These are phyloP conservation scores for Syrrhaptes paradoxus DNA, from an alignment of 2,113 vertebrate genomes.

Conservation along the genomic window DNA sequence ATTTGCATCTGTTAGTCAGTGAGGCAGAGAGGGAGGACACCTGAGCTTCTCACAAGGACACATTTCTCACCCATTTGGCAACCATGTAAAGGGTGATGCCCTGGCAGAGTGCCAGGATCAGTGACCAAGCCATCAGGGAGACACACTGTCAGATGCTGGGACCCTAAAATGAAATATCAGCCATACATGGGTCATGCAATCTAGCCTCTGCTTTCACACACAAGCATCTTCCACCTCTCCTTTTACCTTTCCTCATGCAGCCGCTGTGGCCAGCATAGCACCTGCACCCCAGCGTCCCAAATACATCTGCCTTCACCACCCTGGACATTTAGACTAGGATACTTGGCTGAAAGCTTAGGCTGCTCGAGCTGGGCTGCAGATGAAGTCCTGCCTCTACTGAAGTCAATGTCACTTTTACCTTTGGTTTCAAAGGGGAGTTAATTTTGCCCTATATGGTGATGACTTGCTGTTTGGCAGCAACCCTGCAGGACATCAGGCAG, in stretches of 20 bases:
- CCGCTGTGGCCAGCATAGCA: not conserved
- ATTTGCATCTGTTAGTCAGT: not conserved
- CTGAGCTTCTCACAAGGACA: not conserved
- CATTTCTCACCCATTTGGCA: not conserved
- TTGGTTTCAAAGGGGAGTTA: not conserved
- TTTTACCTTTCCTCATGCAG: not conserved
- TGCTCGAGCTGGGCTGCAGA: not conserved
- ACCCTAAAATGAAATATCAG: not conserved
- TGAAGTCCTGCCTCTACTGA: not conserved
- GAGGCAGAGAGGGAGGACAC: not conserved
- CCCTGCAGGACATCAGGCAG: not conserved
- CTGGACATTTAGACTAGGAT: not conserved
- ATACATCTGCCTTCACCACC: not conserved
- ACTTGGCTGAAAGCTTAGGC: not conserved
- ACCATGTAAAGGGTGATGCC: not conserved
- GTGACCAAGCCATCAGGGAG: not conserved
- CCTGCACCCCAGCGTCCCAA: not conserved
- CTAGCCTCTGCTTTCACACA: not conserved
- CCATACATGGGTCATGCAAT: not conserved
- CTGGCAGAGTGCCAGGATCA: not conserved
- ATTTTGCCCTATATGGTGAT: not conserved
- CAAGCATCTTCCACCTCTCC: not conserved
- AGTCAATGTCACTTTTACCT: not conserved
- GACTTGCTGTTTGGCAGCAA: not conserved
- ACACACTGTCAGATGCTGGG: not conserved